Conservation (phyloP, 2,888 invertebrate species). For the Meghimatium bilineatum region DNA sequence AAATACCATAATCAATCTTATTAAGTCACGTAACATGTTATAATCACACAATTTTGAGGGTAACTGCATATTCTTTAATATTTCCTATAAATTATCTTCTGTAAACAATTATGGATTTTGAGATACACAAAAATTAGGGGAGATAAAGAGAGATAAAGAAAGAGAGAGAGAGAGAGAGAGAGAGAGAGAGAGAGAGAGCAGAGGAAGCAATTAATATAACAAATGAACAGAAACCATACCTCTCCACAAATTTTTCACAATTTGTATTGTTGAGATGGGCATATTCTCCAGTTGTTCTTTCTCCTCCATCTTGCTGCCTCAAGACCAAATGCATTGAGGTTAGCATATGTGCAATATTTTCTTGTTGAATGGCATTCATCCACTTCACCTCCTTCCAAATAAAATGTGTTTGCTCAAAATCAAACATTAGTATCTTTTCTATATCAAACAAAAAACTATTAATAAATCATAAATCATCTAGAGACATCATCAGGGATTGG, state of each 20-base stretch:
- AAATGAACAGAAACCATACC: slow-evolving; percentile 57
- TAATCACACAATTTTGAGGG: too few species aligned
- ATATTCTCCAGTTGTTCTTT: slow-evolving; percentile 71
- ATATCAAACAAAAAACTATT: background rate
- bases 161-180: too few species aligned
- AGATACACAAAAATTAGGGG: too few species aligned
- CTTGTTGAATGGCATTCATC: slow-evolving; percentile 71
- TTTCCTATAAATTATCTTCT: too few species aligned
- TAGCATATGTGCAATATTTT: slow-evolving; percentile 77
- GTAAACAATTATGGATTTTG: too few species aligned
- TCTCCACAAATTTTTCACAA: slow-evolving; percentile 76
- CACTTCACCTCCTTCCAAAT: slow-evolving; percentile 54
- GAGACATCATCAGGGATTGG: too few species aligned
- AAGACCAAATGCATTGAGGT: slow-evolving; percentile 77
- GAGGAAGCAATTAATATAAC: too few species aligned
- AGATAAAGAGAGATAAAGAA: too few species aligned
- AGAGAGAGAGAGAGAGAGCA: too few species aligned
- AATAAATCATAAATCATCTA: background rate
- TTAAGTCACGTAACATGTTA: too few species aligned
- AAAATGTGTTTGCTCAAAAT: background rate
- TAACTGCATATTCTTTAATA: too few species aligned
- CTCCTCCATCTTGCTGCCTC: slow-evolving; percentile 74
- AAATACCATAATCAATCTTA: too few species aligned
- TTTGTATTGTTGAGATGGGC: slow-evolving; percentile 75
- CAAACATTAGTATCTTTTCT: background rate